Conservation (phyloP, 2,113 vertebrate genomes). For the Pitta sordida region DNA sequence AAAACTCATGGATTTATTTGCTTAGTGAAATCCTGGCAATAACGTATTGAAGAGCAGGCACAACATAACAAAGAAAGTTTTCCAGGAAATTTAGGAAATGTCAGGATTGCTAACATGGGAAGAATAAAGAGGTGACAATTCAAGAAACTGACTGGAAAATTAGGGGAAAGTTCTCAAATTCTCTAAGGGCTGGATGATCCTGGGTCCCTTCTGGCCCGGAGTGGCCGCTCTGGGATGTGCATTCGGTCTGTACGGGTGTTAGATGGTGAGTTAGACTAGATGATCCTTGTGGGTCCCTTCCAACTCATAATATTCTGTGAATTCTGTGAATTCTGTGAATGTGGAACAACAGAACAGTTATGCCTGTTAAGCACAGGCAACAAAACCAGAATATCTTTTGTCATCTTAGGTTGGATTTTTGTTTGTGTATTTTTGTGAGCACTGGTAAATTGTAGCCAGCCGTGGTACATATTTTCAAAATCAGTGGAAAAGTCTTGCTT, state of each 20-base stretch:
- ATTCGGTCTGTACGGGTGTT: no score
- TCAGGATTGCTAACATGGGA: background rate
- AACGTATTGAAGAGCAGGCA: background rate
- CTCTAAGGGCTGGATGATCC: no score
- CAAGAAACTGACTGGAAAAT: slow-evolving; percentile 16
- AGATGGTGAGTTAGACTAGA: no score
- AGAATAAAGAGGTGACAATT: background rate
- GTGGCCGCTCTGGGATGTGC: no score
- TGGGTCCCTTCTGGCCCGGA: no score
- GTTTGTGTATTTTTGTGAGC: background rate
- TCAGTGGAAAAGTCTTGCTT: background rate
- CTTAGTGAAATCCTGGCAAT: background rate
- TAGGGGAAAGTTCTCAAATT: background rate
- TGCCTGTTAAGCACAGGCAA: background rate
- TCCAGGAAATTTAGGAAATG: background rate
- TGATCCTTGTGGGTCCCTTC: no score
- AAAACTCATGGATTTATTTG: background rate
- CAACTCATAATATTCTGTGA: no score
- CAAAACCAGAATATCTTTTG: background rate
- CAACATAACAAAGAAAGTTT: background rate
- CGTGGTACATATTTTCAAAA: background rate
- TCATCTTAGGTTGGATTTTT: background rate
- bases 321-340: no score
- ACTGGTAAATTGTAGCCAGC: background rate
- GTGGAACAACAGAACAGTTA: background rate